Evolutionary conservation across 2,113 vertebrate species (phyloP).

Genomic region (Thermophis baileyi): DNA sequence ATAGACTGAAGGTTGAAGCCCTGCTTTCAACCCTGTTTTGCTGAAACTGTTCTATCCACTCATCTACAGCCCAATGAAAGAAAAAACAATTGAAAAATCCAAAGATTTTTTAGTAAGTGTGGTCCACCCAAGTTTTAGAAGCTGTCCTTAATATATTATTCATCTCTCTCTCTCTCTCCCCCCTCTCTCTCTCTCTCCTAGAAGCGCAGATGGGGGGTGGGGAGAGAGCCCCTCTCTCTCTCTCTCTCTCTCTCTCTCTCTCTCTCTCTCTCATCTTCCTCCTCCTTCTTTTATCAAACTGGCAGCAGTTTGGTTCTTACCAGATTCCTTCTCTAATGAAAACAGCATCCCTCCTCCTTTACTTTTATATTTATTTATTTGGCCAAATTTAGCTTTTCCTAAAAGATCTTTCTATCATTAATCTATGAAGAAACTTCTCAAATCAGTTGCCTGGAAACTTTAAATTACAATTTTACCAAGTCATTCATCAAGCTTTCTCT

Average conservation of each 20-base stretch:
- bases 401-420: not conserved
- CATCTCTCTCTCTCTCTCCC: too few species aligned
- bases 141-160: too few species aligned
- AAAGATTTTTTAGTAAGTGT: too few species aligned
- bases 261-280: not conserved
- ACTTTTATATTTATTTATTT: not conserved
- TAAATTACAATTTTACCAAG: not conserved
- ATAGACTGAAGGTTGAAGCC: too few species aligned
- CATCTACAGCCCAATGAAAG: too few species aligned
- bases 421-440: not conserved
- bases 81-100: too few species aligned
- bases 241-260: not conserved
- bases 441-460: not conserved
- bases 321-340: not conserved
- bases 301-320: not conserved
- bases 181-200: too few species aligned
- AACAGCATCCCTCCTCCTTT: not conserved
- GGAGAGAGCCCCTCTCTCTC: too few species aligned
- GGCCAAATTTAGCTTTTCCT: not conserved
- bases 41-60: too few species aligned
- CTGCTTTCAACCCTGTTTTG: too few species aligned
- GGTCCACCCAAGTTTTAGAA: too few species aligned
- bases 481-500: not conserved
- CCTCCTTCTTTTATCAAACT: not conserved
- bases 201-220: too few species aligned